phyloP scores from a whole-genome alignment of 2,113 vertebrate genomes.

The Pygoscelis adeliae region DNA sequence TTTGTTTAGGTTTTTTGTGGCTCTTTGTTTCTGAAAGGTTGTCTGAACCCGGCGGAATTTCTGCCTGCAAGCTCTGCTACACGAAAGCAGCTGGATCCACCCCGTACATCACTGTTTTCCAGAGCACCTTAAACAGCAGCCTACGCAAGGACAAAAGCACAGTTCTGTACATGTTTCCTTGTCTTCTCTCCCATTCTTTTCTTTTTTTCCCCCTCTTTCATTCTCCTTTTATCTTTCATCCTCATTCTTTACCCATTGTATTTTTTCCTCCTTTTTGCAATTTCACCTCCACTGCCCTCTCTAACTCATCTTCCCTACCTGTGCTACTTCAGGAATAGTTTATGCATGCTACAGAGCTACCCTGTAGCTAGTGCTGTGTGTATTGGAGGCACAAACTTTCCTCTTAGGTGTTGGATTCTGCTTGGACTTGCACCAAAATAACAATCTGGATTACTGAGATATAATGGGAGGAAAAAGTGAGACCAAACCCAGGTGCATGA shows the following conservation, averaged over 20 bases:
- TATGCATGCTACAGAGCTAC: not conserved
- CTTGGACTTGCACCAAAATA: not conserved
- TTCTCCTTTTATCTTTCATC: not conserved
- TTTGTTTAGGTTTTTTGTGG: not conserved
- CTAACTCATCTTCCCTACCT: not conserved
- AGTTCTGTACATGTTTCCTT: not conserved
- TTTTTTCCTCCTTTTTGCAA: not conserved
- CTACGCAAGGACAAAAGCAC: not conserved
- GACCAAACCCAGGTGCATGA: not conserved
- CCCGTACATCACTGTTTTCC: not conserved
- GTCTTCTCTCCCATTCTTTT: not conserved
- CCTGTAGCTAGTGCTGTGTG: too few relatives aligned
- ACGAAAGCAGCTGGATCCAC: not conserved
- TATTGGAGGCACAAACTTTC: not conserved
- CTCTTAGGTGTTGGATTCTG: not conserved
- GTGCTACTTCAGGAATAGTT: not conserved
- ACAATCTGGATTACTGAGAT: not conserved
- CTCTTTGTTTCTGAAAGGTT: not conserved
- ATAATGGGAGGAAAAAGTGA: not conserved
- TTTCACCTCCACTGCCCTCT: not conserved
- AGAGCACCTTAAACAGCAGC: not conserved
- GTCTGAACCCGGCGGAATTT: not conserved
- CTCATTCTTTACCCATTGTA: not conserved
- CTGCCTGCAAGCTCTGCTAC: not conserved
- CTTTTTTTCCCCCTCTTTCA: not conserved